phyloP scores from a whole-genome alignment of 2,113 vertebrate species.

The Melanocharis versteri region DNA sequence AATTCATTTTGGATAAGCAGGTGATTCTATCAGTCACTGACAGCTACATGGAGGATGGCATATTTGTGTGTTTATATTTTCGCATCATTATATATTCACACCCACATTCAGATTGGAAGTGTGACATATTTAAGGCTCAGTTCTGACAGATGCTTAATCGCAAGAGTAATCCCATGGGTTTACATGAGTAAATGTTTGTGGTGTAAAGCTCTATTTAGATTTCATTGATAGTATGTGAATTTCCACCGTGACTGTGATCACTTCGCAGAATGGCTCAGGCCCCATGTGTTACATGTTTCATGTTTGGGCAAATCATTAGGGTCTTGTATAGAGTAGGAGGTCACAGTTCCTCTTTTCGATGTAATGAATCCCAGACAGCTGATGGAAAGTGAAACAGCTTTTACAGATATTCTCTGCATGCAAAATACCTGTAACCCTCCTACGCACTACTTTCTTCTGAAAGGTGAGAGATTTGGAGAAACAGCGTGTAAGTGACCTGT shows the following conservation, averaged over 20 bases:
- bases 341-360: not conserved
- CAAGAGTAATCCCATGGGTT: not conserved
- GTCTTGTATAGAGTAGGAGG: not conserved
- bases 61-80: constrained; percentile 12
- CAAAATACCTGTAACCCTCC: not conserved
- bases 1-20: not conserved
- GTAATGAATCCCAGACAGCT: not conserved
- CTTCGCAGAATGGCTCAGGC: rapidly evolving
- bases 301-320: not conserved
- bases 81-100: not conserved
- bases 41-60: not conserved
- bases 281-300: not conserved
- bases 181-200: not conserved
- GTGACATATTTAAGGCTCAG: not conserved
- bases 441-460: not conserved
- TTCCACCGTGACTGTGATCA: not conserved
- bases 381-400: not conserved
- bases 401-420: not conserved
- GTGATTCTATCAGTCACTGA: not conserved
- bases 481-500: rapidly evolving
- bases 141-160: not conserved
- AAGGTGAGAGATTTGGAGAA: not conserved
- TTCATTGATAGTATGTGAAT: not conserved
- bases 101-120: not conserved
- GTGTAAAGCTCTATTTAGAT: not conserved